A percentile compares a stretch with the other conserved stretches of the same genome.
Evolutionary conservation across 2,113 vertebrate genomes (phyloP).

Genomic region (Rhagologus leucostigma): DNA sequence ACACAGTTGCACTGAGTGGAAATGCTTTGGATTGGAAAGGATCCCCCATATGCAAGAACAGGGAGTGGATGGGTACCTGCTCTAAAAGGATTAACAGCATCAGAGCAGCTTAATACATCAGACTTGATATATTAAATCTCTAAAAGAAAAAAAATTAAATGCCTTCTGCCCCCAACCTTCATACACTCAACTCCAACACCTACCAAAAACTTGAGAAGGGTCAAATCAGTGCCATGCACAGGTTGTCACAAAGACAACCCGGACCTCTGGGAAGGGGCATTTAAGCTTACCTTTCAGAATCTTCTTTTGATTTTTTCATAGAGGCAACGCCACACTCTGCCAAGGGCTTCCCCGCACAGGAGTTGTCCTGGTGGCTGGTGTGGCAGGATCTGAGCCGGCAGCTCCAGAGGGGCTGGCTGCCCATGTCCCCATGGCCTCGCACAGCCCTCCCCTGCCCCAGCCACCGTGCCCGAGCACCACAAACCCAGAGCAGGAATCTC

Average conservation of each 20-base stretch:
- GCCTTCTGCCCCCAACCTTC: background rate
- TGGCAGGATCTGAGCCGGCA: background rate
- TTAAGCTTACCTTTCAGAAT: background rate
- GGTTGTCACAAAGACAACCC: background rate
- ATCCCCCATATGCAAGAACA: background rate
- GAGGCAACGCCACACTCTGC: rapidly evolving
- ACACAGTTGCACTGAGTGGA: background rate
- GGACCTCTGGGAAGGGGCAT: background rate
- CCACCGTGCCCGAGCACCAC: rapidly evolving
- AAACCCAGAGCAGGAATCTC: background rate
- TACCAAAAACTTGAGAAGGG: background rate
- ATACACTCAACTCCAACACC: background rate
- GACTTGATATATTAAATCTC: background rate
- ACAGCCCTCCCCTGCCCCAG: background rate
- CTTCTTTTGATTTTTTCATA: background rate
- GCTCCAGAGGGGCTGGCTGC: background rate
- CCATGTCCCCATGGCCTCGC: rapidly evolving
- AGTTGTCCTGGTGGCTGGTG: slow-evolving; percentile 10
- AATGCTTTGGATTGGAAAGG: background rate
- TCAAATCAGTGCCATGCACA: background rate
- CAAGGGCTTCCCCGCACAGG: background rate
- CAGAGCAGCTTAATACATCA: background rate
- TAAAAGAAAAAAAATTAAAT: background rate
- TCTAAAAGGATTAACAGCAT: background rate
- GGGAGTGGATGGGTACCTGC: background rate